Evolutionary conservation across 1,140 invertebrate species (phyloP).

Genomic region (Drosophila setifemur): DNA sequence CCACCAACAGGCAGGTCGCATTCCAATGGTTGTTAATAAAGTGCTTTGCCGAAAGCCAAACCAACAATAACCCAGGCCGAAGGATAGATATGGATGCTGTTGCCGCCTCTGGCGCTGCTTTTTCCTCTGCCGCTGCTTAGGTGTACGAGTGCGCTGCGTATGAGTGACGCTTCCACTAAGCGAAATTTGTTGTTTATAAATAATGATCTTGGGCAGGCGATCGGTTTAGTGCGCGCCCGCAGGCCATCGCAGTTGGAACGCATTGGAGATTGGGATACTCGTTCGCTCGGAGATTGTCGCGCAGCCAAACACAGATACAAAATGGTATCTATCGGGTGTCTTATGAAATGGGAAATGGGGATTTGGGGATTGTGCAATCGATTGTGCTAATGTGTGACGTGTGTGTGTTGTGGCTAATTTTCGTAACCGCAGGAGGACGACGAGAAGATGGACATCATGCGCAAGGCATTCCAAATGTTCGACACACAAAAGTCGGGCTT

Average conservation of each 20-base stretch:
- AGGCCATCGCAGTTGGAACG: constrained; percentile 68
- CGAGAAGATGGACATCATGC: constrained; percentile 93
- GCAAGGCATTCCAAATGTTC: constrained; percentile 97
- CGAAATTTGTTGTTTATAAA: constrained; percentile 78
- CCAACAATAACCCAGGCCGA: constrained; percentile 73
- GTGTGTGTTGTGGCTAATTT: constrained; percentile 12
- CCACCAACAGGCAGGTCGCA: constrained; percentile 43
- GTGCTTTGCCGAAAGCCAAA: constrained; percentile 62
- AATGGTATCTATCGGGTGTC: constrained; percentile 53
- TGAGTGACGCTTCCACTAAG: constrained; percentile 67
- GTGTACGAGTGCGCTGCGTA: constrained; percentile 37
- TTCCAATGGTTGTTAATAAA: constrained; percentile 71
- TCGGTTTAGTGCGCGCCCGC: constrained; percentile 73
- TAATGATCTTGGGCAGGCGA: constrained; percentile 79
- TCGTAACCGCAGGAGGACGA: constrained; percentile 83
- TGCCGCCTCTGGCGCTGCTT: not conserved
- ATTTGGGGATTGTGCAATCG: constrained; percentile 33
- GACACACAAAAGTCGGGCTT: constrained; percentile 95
- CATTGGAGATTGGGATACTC: constrained; percentile 33
- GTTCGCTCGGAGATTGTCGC: constrained; percentile 43
- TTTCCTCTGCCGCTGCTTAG: not conserved
- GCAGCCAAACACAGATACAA: constrained; percentile 23
- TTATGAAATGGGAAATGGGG: too few relatives aligned
- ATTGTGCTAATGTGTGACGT: not conserved
- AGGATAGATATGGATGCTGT: constrained; percentile 48